A percentile compares a stretch with the other conserved stretches of the same genome.
Conservation (phyloP, 2,797 vertebrate genomes). For the Tenualosa thibaudeaui region DNA sequence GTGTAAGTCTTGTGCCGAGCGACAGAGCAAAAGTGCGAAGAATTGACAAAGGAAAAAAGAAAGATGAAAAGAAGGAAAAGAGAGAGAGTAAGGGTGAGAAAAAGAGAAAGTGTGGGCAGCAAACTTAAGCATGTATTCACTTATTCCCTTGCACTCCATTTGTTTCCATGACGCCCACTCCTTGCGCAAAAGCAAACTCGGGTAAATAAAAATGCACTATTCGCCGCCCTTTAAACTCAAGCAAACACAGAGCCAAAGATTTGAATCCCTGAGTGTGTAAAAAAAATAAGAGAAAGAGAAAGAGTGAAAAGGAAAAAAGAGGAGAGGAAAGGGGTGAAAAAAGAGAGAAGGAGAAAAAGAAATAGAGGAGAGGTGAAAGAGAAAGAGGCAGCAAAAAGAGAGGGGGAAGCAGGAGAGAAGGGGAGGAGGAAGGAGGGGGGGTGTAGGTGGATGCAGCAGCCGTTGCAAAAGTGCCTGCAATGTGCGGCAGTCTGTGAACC, state of each 20-base stretch:
- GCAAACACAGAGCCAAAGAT: constrained; percentile 8
- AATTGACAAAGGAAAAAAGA: constrained; percentile 8
- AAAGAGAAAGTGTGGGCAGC: neutral
- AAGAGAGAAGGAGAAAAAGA: constrained; percentile 27
- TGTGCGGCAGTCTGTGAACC: constrained; percentile 69
- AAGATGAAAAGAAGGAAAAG: neutral
- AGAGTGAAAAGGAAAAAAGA: neutral
- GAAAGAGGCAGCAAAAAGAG: constrained; percentile 33
- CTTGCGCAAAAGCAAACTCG: constrained; percentile 20
- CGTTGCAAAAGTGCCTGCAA: constrained; percentile 71
- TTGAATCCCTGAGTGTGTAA: neutral
- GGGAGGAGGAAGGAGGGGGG: constrained; percentile 35
- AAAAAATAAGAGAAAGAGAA: neutral
- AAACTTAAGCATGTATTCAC: constrained; percentile 16
- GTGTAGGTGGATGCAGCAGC: constrained; percentile 53
- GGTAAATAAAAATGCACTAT: constrained; percentile 12
- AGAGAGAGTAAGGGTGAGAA: neutral
- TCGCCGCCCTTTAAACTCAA: constrained; percentile 1
- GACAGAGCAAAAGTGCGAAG: neutral
- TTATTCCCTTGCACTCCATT: constrained; percentile 14
- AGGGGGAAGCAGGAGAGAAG: constrained; percentile 24
- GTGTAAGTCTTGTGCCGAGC: neutral
- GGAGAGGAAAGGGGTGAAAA: neutral
- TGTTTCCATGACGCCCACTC: constrained; percentile 6
- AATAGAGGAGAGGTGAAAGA: constrained; percentile 25